Evolutionary conservation across 2,888 invertebrate species (phyloP), one percentile per base, ranked within the genome.

Genomic region (Orthonevra nobilis): DNA sequence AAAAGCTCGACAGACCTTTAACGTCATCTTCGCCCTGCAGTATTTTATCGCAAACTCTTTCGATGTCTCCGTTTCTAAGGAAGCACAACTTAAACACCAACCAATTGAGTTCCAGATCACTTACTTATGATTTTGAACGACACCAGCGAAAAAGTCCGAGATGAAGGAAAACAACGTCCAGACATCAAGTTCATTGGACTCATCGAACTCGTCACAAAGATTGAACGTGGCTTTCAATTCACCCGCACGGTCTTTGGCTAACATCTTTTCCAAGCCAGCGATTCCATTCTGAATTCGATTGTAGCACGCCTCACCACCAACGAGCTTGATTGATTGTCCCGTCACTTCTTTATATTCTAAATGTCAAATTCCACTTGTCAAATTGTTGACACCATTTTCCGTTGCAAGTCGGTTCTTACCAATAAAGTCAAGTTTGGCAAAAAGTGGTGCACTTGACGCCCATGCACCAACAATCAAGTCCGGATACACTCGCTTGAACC

Each of bases 401-500:
- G n/a, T n/a, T n/a, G n/a, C n/a, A n/a, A n/a, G n/a, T n/a, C n/a
- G n/a, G n/a, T n/a, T n/a, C 60, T 52, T 42, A 84, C 84, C 84
- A 48, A 89, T 87, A 83, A 92, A 93, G 83, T 93, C 91, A 1
- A 91, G 90, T 87, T 92, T 89, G 2, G 91, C 93, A 17, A 89
- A 83, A 34, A 93, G 89, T 0, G 93, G 93, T 0, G 91, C 93
- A 85, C 93, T 93, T 0, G 92, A 92, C 0, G 92, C 92, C 61
- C 92, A 89, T 0, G 90, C 90, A 2, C 92, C 93, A 12, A 86
- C 85, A 0, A 90, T 89, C 10, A 93, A 85, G 68, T 93, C 92
- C 0, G 93, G 92, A 85, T 93, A 93, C 20, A 91, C 87, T 56
- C 90, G 89, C 81, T 92, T 91, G 77, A 92, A 92, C 93, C 93